A percentile compares a stretch with the other conserved stretches of the same genome.
phyloP scores from a whole-genome alignment of 2,888 invertebrate species.

The Protophormia terraenovae region DNA sequence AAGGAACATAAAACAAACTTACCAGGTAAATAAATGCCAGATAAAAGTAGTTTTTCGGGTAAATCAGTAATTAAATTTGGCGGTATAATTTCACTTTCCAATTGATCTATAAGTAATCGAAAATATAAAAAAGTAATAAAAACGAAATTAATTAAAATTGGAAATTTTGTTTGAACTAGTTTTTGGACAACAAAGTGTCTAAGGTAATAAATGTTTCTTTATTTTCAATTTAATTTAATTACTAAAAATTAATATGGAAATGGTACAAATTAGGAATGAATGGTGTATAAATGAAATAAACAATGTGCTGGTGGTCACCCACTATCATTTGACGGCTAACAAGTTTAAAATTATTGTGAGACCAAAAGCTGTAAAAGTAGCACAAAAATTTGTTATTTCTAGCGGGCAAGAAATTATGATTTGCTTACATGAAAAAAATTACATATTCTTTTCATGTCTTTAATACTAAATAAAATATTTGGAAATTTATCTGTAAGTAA shows the following conservation, averaged over 20 bases:
- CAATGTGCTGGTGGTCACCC: background rate
- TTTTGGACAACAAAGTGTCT: background rate
- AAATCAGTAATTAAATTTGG: constrained; percentile 86
- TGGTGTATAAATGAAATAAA: too few species aligned
- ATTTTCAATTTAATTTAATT: background rate
- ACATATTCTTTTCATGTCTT: too few species aligned
- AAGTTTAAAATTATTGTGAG: too few species aligned
- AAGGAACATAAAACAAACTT: constrained; percentile 73
- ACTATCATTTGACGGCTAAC: too few species aligned
- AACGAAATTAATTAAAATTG: constrained; percentile 15
- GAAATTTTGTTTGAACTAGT: constrained; percentile 18
- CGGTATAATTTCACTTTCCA: constrained; percentile 80
- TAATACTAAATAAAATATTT: too few species aligned
- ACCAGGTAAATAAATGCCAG: constrained; percentile 88
- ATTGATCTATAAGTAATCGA: constrained; percentile 72
- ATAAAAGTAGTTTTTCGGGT: constrained; percentile 85
- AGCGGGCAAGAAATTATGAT: too few species aligned
- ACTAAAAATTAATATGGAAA: background rate
- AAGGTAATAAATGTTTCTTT: background rate
- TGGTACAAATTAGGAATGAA: background rate
- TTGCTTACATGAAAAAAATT: too few species aligned
- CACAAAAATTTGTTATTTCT: too few species aligned
- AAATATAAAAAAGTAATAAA: constrained; percentile 23
- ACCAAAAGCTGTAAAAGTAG: too few species aligned
- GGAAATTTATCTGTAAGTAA: too few species aligned